These are phyloP conservation scores for Acanthosepion lycidas DNA, from an alignment of 2,888 invertebrate genomes.

Conservation along the genomic window DNA sequence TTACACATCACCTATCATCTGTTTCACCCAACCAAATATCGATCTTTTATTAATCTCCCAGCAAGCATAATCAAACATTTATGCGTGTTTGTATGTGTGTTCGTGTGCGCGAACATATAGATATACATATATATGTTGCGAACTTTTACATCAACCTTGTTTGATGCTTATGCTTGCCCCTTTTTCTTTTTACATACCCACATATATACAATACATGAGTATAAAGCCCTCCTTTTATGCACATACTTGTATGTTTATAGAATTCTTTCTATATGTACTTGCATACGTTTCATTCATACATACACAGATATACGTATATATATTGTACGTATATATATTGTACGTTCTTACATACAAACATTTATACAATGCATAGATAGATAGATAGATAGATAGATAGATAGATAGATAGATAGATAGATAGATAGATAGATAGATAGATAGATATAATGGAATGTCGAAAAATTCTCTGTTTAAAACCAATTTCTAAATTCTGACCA, in stretches of 20 bases:
- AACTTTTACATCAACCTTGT: no score
- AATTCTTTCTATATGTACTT: background rate
- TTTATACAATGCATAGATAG: no score
- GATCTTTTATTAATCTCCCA: background rate
- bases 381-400: no score
- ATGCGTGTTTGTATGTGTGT: background rate
- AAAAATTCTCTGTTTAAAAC: no score
- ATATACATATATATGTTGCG: background rate
- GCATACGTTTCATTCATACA: no score
- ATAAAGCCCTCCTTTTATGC: background rate
- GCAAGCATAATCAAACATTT: background rate
- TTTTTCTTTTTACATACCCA: background rate
- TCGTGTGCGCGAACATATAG: background rate
- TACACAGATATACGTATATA: no score
- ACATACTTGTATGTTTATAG: background rate
- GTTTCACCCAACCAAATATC: background rate
- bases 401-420: no score
- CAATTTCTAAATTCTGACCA: no score
- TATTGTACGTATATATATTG: no score
- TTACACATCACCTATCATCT: slow-evolving; percentile 33
- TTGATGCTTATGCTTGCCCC: background rate
- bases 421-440: no score
- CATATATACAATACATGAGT: background rate
- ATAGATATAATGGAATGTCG: no score
- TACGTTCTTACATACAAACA: no score